Percentiles rank a stretch among this genome's conserved stretches.
These are phyloP conservation scores for Carassius gibelio DNA, from an alignment of 2,113 vertebrate species.

Conservation along the genomic window DNA sequence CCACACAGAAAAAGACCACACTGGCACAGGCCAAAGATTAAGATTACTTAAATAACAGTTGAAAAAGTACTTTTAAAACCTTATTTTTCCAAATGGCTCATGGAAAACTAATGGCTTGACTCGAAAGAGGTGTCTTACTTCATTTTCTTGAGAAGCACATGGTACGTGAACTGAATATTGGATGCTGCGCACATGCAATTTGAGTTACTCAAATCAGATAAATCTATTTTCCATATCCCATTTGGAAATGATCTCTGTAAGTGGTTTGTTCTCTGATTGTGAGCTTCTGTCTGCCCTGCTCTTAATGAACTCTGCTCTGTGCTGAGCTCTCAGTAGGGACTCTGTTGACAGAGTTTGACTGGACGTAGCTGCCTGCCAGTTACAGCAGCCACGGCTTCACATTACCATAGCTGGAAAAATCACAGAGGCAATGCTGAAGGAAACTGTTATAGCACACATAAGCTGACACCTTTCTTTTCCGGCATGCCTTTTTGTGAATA, in stretches of 20 bases:
- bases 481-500: neutral
- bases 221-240: slow-evolving; percentile 4
- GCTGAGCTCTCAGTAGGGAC: slow-evolving; percentile 8
- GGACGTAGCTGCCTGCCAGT: slow-evolving; percentile 60
- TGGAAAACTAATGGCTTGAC: slow-evolving; percentile 13
- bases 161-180: neutral
- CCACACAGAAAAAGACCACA: slow-evolving; percentile 24
- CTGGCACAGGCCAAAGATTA: neutral
- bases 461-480: slow-evolving; percentile 8
- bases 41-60: slow-evolving; percentile 10
- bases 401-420: slow-evolving; percentile 69
- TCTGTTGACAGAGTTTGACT: slow-evolving; percentile 25
- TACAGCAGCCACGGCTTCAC: slow-evolving; percentile 62
- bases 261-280: neutral
- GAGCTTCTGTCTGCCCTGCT: slow-evolving; percentile 28
- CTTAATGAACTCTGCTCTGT: neutral
- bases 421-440: slow-evolving; percentile 57
- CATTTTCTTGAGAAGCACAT: neutral
- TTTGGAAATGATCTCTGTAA: slow-evolving; percentile 19
- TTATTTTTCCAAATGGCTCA: slow-evolving; percentile 8
- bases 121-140: slow-evolving; percentile 8
- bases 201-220: neutral
- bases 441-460: slow-evolving; percentile 16
- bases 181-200: neutral
- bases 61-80: neutral